Percentiles rank a stretch among this genome's conserved stretches.
phyloP scores from a whole-genome alignment of 2,888 invertebrate genomes.

The Parthenolecanium corni region DNA sequence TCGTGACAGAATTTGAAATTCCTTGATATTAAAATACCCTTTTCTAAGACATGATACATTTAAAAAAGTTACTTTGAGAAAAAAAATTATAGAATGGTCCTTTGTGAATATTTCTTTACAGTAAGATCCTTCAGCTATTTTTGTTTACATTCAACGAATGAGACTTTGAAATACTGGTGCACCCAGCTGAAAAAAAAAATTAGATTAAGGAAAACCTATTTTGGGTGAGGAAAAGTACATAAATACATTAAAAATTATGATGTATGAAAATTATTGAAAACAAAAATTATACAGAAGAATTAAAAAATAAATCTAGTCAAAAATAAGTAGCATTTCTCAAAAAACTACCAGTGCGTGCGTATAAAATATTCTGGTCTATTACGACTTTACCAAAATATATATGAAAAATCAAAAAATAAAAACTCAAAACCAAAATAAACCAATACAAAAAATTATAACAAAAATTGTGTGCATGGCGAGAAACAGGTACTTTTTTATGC shows the following conservation, averaged over 20 bases:
- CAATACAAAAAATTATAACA: conserved; percentile 28
- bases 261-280: background rate
- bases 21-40: too few relatives aligned
- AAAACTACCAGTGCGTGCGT: conserved; percentile 24
- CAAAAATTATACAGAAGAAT: conserved; percentile 1
- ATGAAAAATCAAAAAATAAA: conserved; percentile 18
- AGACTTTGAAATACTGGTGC: too few relatives aligned
- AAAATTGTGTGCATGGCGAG: conserved; percentile 23
- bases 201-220: too few relatives aligned
- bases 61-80: too few relatives aligned
- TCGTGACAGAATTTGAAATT: too few relatives aligned
- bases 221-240: background rate
- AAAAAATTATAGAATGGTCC: too few relatives aligned
- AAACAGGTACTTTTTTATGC: conserved; percentile 26
- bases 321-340: conserved; percentile 9
- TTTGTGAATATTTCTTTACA: too few relatives aligned
- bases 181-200: too few relatives aligned
- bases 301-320: conserved; percentile 6
- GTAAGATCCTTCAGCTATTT: too few relatives aligned
- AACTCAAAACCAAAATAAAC: conserved; percentile 14
- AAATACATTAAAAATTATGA: background rate
- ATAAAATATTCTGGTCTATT: background rate
- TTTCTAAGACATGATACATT: too few relatives aligned
- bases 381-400: background rate
- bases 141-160: too few relatives aligned